These are phyloP conservation scores for Drosophila limbata DNA, from an alignment of 2,888 invertebrate genomes.

Conservation along the genomic window DNA sequence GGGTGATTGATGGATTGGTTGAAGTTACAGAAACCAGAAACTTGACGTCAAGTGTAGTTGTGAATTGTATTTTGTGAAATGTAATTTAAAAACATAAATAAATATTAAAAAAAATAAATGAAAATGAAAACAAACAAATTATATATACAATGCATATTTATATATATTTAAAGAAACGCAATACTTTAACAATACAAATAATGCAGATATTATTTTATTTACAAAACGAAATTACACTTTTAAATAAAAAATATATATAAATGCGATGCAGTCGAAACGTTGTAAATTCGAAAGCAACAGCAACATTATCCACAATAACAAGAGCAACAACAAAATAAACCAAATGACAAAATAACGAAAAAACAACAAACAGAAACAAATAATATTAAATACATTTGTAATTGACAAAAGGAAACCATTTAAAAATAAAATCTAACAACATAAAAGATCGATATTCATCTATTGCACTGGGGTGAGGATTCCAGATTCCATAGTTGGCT, in stretches of 20 bases:
- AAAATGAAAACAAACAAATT: conserved; percentile 53
- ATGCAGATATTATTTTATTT: conserved; percentile 73
- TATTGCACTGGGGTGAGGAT: conserved; percentile 17
- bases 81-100: conserved; percentile 74
- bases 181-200: conserved; percentile 64
- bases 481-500: conserved; percentile 6
- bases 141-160: conserved; percentile 76
- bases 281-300: conserved; percentile 50
- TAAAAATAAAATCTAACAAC: conserved; percentile 76
- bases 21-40: conserved; percentile 71
- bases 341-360: conserved; percentile 17
- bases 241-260: conserved; percentile 49
- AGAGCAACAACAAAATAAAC: conserved; percentile 33
- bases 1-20: conserved; percentile 63
- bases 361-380: conserved; percentile 57
- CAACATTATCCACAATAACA: conserved; percentile 30
- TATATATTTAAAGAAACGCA: conserved; percentile 61
- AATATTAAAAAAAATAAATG: conserved; percentile 37
- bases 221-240: conserved; percentile 57
- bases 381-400: conserved; percentile 78
- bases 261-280: conserved; percentile 31
- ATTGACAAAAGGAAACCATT: conserved; percentile 71
- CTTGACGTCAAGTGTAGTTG: conserved; percentile 83
- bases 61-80: conserved; percentile 85
- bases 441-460: conserved; percentile 50